phyloP scores from a whole-genome alignment of 2,888 invertebrate species.

The Nycteola revayana region DNA sequence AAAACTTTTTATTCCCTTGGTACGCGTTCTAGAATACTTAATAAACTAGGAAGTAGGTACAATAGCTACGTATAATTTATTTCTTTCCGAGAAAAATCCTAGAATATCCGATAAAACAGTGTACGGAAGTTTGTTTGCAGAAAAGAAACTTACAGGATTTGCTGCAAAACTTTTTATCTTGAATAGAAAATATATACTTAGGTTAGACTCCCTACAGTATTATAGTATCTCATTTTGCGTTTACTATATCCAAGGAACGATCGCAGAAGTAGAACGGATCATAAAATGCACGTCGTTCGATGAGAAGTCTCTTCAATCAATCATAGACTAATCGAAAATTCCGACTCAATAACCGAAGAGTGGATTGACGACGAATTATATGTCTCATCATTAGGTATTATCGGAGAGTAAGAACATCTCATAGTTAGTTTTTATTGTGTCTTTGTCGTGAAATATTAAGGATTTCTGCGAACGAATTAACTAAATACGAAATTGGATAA shows the following conservation, averaged over 20 bases:
- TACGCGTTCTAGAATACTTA: neutral
- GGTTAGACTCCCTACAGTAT: neutral
- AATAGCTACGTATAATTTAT: neutral
- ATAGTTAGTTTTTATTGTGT: conserved; percentile 2
- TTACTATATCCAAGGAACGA: conserved; percentile 47
- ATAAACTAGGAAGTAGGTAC: neutral
- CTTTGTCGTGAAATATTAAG: conserved; percentile 1
- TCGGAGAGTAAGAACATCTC: conserved; percentile 12
- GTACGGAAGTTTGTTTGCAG: conserved; percentile 15
- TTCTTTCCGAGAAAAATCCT: conserved; percentile 7
- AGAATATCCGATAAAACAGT: conserved; percentile 20
- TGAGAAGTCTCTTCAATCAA: conserved; percentile 75
- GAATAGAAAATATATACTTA: too few species aligned
- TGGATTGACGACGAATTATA: conserved; percentile 67
- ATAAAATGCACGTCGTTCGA: conserved; percentile 71
- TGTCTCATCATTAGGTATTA: conserved; percentile 74
- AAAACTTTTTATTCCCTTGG: too few species aligned
- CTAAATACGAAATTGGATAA: too few species aligned
- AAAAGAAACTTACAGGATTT: conserved; percentile 20
- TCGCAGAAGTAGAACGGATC: conserved; percentile 68
- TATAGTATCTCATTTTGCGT: conserved; percentile 39
- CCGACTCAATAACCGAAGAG: conserved; percentile 70
- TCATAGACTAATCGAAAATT: conserved; percentile 79
- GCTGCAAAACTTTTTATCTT: conserved; percentile 18
- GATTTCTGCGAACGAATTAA: neutral